Percentiles rank a stretch among this genome's conserved stretches.
phyloP scores from a whole-genome alignment of 2,797 vertebrate species.

The Picus viridis region DNA sequence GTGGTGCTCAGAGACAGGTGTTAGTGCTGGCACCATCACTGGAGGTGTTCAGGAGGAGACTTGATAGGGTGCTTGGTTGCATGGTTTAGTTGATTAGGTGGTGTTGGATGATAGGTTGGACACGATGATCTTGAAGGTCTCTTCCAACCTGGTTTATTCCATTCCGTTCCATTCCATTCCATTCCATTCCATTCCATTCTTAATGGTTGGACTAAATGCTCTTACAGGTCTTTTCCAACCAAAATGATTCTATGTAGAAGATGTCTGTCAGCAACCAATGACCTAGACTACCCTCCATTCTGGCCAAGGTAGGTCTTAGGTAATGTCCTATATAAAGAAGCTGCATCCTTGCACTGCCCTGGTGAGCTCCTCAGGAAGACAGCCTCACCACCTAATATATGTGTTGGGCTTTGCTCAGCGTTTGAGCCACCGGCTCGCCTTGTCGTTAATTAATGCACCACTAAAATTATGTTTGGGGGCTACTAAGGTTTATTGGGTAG shows the following conservation, averaged over 20 bases:
- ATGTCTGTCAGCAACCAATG: neutral
- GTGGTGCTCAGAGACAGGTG: neutral
- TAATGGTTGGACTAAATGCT: neutral
- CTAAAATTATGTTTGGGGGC: slow-evolving; percentile 70
- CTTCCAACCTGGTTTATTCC: too few relatives aligned
- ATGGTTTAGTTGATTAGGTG: too few relatives aligned
- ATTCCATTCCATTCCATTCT: too few relatives aligned
- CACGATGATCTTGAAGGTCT: too few relatives aligned
- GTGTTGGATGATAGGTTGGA: too few relatives aligned
- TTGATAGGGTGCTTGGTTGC: too few relatives aligned
- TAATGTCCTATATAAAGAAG: neutral
- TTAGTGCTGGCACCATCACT: too few relatives aligned
- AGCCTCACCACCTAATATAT: neutral
- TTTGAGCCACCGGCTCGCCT: slow-evolving; percentile 2
- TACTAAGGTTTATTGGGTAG: slow-evolving; percentile 70
- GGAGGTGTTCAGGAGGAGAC: too few relatives aligned
- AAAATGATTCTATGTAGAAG: neutral
- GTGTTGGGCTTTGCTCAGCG: slow-evolving; percentile 4
- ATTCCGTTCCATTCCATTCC: too few relatives aligned
- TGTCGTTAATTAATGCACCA: slow-evolving; percentile 63
- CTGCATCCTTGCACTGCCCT: rapidly evolving
- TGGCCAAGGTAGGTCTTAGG: neutral
- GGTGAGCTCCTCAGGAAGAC: neutral
- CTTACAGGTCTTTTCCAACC: neutral
- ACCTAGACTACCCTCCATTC: neutral